phyloP scores from a whole-genome alignment of 2,797 vertebrate genomes.

The Phoebastria nigripes region DNA sequence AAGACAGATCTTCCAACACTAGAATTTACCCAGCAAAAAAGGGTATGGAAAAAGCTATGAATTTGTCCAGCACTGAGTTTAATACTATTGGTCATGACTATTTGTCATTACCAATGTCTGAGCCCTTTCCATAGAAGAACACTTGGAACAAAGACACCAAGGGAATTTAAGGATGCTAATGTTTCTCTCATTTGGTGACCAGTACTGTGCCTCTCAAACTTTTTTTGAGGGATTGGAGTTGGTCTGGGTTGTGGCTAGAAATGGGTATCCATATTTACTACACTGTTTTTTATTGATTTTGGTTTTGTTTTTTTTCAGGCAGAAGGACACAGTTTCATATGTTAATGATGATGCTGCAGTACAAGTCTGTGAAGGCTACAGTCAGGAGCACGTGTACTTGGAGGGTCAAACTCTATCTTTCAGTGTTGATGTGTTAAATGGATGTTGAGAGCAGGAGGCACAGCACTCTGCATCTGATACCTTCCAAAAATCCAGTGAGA shows the following conservation, averaged over 20 bases:
- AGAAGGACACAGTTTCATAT: neutral
- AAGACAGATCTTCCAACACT: neutral
- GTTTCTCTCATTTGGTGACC: neutral
- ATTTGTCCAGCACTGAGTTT: neutral
- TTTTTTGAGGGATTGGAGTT: neutral
- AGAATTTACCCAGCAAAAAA: neutral
- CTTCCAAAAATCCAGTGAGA: neutral
- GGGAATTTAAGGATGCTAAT: neutral
- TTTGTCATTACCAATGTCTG: neutral
- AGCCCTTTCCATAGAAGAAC: neutral
- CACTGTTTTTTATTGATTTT: fast-evolving
- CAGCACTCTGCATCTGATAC: neutral
- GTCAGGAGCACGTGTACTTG: fast-evolving
- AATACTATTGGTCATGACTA: neutral
- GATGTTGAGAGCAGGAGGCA: neutral
- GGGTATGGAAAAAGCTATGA: neutral
- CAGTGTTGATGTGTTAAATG: neutral
- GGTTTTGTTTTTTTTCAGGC: neutral
- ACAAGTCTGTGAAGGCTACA: neutral
- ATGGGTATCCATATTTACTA: fast-evolving
- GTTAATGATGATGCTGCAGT: neutral
- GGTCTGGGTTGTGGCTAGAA: neutral
- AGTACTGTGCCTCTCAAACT: neutral
- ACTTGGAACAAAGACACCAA: neutral
- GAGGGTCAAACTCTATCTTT: neutral